Evolutionary conservation across 64 coral and sea anemone species (phyloP).

Genomic region (Acropora tenuis): DNA sequence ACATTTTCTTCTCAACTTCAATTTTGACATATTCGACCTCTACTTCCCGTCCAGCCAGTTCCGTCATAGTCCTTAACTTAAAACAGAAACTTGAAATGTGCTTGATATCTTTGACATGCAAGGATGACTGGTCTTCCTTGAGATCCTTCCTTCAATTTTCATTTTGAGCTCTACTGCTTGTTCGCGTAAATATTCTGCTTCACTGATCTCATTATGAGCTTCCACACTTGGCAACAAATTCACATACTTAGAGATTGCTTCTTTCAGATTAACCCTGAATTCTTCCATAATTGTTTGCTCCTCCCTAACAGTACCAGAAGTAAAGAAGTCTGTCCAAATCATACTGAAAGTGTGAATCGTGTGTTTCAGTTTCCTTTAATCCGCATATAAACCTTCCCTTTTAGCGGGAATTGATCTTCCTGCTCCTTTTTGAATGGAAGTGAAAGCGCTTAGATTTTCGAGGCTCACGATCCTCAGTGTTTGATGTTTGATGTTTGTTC

Average conservation of each 20-base stretch:
- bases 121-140: background rate
- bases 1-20: conserved; percentile 2
- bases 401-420: too few species aligned
- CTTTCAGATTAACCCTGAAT: too few species aligned
- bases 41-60: conserved; percentile 3
- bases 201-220: background rate
- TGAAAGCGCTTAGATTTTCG: too few species aligned
- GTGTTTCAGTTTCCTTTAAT: too few species aligned
- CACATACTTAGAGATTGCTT: background rate
- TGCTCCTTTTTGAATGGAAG: too few species aligned
- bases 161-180: conserved; percentile 20
- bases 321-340: too few species aligned
- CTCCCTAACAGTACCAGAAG: too few species aligned
- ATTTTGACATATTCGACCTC: conserved; percentile 6
- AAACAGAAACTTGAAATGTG: background rate
- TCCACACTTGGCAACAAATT: background rate
- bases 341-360: too few species aligned
- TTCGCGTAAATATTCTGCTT: background rate
- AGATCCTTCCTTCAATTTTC: conserved; percentile 25
- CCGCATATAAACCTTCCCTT: too few species aligned
- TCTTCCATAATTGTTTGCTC: too few species aligned
- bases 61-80: background rate
- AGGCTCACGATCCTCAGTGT: too few species aligned
- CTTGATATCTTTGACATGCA: background rate
- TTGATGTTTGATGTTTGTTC: too few species aligned